Percentiles rank a stretch among this genome's conserved stretches.
Evolutionary conservation across 2,113 vertebrate species (phyloP).

Genomic region (Pluvialis apricaria): DNA sequence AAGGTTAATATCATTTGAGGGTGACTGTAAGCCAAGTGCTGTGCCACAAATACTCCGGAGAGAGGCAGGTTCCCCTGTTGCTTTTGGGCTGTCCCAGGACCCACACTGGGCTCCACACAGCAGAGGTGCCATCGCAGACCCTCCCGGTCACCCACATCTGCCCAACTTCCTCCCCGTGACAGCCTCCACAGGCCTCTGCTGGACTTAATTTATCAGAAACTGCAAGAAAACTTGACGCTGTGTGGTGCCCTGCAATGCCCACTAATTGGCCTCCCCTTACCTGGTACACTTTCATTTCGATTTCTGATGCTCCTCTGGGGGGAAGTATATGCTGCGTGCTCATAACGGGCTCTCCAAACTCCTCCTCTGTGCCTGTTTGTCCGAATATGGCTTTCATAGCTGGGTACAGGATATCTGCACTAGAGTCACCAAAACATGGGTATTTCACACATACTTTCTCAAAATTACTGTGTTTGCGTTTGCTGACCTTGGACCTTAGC

Average conservation of each 20-base stretch:
- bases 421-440: conserved; percentile 25
- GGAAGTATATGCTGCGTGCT: conserved; percentile 57
- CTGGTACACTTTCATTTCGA: conserved; percentile 73
- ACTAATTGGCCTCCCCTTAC: conserved; percentile 11
- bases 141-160: not conserved
- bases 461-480: not conserved
- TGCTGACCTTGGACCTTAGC: not conserved
- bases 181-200: accelerated
- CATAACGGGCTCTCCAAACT: conserved; percentile 63
- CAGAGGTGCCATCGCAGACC: not conserved
- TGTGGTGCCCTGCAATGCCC: not conserved
- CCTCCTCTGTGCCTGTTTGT: conserved; percentile 59
- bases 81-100: not conserved
- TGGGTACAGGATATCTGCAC: conserved; percentile 67
- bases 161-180: not conserved
- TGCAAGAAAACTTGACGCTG: not conserved
- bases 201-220: not conserved
- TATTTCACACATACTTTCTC: not conserved
- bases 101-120: not conserved
- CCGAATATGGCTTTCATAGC: conserved; percentile 71
- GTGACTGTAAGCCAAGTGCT: not conserved
- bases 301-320: conserved; percentile 72
- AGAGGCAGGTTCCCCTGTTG: not conserved
- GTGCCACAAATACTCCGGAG: not conserved
- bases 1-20: not conserved